Conservation (phyloP, 1,140 invertebrate genomes). For the Scaptomyza graminum region DNA sequence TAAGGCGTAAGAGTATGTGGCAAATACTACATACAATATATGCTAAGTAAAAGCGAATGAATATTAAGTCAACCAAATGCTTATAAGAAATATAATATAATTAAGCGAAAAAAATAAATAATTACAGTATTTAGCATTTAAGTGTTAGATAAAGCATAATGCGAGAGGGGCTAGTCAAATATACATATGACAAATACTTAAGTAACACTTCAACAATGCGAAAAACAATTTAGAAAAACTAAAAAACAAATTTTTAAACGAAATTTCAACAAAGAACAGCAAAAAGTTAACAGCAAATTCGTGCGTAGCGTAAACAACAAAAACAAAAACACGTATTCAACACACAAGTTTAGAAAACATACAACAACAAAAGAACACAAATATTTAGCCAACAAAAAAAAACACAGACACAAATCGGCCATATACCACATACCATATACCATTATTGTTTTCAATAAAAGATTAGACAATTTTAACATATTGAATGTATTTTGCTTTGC, state of each 20-base stretch:
- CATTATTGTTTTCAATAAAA: neutral
- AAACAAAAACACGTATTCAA: conserved; percentile 20
- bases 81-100: conserved; percentile 30
- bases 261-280: conserved; percentile 70
- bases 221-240: conserved; percentile 20
- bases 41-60: conserved; percentile 14
- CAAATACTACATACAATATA: neutral
- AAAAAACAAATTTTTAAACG: conserved; percentile 62
- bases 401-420: neutral
- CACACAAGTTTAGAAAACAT: conserved; percentile 1
- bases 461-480: neutral
- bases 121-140: conserved; percentile 29
- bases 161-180: conserved; percentile 54
- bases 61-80: conserved; percentile 21
- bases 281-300: conserved; percentile 76
- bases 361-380: no score
- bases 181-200: conserved; percentile 62
- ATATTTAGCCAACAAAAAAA: conserved; percentile 14
- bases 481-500: conserved; percentile 15
- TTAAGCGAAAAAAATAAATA: conserved; percentile 16
- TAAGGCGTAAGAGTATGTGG: conserved; percentile 32
- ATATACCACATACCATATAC: no score
- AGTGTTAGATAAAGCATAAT: conserved; percentile 45
- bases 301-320: conserved; percentile 67
- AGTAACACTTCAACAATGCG: conserved; percentile 18